Evolutionary conservation across 2,113 vertebrate genomes (phyloP), one percentile per base, ranked within the genome.

Genomic region (rabbit (Oryctolagus cuniculus)): DNA sequence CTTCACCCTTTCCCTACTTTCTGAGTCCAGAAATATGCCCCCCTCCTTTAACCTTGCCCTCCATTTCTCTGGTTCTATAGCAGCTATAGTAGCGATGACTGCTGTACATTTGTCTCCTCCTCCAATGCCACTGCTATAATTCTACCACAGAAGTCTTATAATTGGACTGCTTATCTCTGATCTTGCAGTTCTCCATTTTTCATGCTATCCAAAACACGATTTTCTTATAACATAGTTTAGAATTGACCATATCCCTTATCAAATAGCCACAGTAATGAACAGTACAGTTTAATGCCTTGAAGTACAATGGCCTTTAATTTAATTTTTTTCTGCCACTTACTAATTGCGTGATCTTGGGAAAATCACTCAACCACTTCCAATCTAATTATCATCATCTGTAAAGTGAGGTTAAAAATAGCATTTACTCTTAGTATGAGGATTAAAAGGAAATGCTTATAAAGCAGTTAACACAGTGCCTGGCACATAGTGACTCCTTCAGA

Each of bases 191-290:
- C 55, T 85, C 51, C 58, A 91, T 13, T 58, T 78, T 73, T 61
- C 70, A 88, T 64, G 31, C 11, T 67, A 31, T 58, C 72, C 34
- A 79, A 88, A 89, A 88, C 3, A 6, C 21, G 22, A 31, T 67
- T 84, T 64, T 75, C 82, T 80, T 29, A 79, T 91, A 91, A 85
- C 49, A 79, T 17, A 27, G 34, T 80, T 85, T 79, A 61, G 24
- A 83, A 85, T 74, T 27, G 34, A 74, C 49, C 74, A 85, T 2
- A 69, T 84, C 11, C 61, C 22, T 92, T 69, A 86, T 89, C 24
- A 88, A 73, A 63, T 73, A 72, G 70, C 34, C 51, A 74, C 27
- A 55, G 31, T n/a, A n/a, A 89, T 80, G 31, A 94, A 73, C 31
- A 69, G 66, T 53, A 74, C 11, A 92, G 67, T 31, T 80, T 51